phyloP scores from a whole-genome alignment of 2,113 vertebrate species.

The Syrmaticus mikado region DNA sequence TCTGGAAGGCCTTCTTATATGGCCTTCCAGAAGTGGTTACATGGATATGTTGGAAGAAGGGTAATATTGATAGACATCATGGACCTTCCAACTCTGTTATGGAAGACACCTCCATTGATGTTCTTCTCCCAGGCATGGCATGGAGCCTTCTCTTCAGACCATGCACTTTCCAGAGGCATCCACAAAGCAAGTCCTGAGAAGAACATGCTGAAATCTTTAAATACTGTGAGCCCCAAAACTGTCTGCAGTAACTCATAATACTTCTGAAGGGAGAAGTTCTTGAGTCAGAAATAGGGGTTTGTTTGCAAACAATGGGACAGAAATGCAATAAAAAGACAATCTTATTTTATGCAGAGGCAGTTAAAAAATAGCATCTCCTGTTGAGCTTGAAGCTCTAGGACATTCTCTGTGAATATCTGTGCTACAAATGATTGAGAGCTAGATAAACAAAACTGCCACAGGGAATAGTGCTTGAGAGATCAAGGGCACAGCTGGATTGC shows the following conservation, averaged over 20 bases:
- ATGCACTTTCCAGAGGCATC: not conserved
- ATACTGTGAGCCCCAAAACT: not conserved
- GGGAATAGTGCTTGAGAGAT: not conserved
- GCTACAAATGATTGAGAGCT: not conserved
- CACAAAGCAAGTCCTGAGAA: not conserved
- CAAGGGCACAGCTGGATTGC: not conserved
- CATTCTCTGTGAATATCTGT: not conserved
- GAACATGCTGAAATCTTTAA: not conserved
- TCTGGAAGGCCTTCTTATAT: not conserved
- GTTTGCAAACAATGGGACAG: not conserved
- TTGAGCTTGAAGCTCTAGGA: not conserved
- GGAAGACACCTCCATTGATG: not conserved
- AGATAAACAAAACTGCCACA: not conserved
- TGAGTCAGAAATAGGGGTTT: not conserved
- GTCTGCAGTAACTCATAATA: not conserved
- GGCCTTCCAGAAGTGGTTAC: not conserved
- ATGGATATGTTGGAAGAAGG: not conserved
- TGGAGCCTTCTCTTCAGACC: not conserved
- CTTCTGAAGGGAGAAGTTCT: conserved; percentile 23
- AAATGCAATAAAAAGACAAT: not conserved
- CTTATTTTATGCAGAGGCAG: not conserved
- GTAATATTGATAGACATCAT: not conserved
- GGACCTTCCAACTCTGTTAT: not conserved
- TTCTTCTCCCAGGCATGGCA: not conserved
- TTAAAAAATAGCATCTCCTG: not conserved